phyloP scores from a whole-genome alignment of 2,113 vertebrate genomes.

The Oxyruncus cristatus region DNA sequence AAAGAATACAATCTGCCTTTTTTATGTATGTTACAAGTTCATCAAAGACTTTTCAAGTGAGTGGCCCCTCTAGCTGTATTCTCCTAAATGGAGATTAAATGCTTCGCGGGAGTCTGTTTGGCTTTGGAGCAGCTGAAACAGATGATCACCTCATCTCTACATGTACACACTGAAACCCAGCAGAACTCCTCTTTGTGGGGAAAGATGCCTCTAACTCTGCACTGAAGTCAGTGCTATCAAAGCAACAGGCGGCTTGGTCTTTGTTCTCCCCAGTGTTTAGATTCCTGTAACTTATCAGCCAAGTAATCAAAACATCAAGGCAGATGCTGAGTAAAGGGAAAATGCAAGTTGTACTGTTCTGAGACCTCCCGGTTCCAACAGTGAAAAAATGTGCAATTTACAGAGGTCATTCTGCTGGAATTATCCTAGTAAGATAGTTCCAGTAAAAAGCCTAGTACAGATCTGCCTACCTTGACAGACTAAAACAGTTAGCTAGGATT shows the following conservation, averaged over 20 bases:
- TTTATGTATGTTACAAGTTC: background rate
- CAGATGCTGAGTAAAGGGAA: background rate
- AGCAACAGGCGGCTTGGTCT: background rate
- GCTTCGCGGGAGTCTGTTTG: background rate
- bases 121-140: background rate
- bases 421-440: background rate
- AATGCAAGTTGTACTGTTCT: background rate
- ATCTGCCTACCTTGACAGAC: background rate
- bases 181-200: background rate
- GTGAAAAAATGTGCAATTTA: background rate
- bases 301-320: slow-evolving; percentile 18
- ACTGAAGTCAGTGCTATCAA: background rate
- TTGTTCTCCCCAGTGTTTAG: slow-evolving; percentile 14
- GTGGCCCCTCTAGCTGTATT: background rate
- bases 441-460: background rate
- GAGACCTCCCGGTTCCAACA: background rate
- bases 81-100: background rate
- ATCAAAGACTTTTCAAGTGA: background rate
- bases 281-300: slow-evolving; percentile 3
- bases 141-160: background rate
- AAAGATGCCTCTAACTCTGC: background rate
- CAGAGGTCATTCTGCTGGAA: background rate
- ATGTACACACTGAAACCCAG: background rate
- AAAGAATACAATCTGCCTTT: background rate
- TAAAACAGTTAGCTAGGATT: background rate